Evolutionary conservation across 2,888 invertebrate species (phyloP), one percentile per base, ranked within the genome.

Genomic region (Diogma glabrata): DNA sequence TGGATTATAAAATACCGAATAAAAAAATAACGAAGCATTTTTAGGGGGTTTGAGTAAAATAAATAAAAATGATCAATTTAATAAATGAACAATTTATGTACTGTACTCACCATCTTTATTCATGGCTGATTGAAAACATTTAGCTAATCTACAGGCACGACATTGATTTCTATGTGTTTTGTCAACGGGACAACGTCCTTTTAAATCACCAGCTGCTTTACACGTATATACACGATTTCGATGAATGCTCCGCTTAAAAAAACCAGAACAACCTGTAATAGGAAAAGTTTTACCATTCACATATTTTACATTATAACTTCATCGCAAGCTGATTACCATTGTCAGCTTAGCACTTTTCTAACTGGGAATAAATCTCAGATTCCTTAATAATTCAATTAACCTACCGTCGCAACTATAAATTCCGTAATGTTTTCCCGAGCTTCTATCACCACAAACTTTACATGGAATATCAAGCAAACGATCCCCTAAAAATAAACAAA

Each of bases 381-480:
- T 38, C 40, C 12, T 51, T 10, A 33, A 22, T 36, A 16, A 12
- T 19, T 30, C 33, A 28, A 14, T 2, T 8, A 30, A 66, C 76
- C 81, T 74, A 92, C 97, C 97, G 76, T 99, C 97, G 68, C 97
- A 99, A 65, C 95, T 94, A 73, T 95, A 99, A 65, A 99, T 97
- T 59, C 97, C 97, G 73, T 99, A 99, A 73, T 99, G 97, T 74
- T 97, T 99, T 53, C 99, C 97, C 12, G 96, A 96, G 64, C 95
- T 96, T 65, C 97, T 82, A 73, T 99, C 97, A 53, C 95, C 95
- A 66, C 97, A 99, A 55, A 99, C 99, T 73, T 94, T 92, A 74
- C 99, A 99, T 16, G 95, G 94, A 66, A 99, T 95, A 73, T 99
- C 97, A 64, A 97, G 81, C 60, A 99, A 81, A 64, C 97, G 87